Percentiles rank a stretch among this genome's conserved stretches.
Conservation (phyloP, 2,797 vertebrate species). For the Amniataba percoides region DNA sequence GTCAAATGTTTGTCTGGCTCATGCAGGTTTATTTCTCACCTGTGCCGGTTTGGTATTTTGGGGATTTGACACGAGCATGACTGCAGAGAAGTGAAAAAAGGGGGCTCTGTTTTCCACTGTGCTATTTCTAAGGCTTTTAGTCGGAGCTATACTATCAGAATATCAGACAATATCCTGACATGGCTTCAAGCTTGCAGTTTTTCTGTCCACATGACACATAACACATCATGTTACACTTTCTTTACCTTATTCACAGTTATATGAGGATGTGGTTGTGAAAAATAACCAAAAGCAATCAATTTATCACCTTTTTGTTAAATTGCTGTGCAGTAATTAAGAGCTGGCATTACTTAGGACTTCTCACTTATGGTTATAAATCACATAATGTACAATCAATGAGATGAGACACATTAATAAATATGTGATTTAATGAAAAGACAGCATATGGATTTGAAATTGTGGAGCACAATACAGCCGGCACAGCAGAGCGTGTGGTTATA, state of each 20-base stretch:
- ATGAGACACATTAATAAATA: slow-evolving; percentile 4
- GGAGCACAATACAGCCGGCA: not conserved
- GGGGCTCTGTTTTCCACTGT: slow-evolving; percentile 4
- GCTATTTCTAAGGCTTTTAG: slow-evolving; percentile 48
- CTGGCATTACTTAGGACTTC: not conserved
- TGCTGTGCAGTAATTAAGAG: slow-evolving; percentile 1
- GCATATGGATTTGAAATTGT: not conserved
- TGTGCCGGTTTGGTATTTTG: slow-evolving; percentile 37
- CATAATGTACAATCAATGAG: slow-evolving; percentile 10
- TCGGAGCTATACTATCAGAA: slow-evolving; percentile 13
- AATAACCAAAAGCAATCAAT: too few relatives aligned
- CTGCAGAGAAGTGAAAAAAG: slow-evolving; percentile 26
- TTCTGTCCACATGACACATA: not conserved
- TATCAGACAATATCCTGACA: slow-evolving; percentile 13
- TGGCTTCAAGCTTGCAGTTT: slow-evolving; percentile 5
- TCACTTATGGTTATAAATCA: not conserved
- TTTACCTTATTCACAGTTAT: not conserved
- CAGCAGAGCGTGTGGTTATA: not conserved
- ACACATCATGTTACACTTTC: not conserved
- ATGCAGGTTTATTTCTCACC: slow-evolving; percentile 33
- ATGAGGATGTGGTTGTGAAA: not conserved
- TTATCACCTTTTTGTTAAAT: slow-evolving; percentile 6
- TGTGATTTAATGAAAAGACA: not conserved
- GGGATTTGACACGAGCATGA: slow-evolving; percentile 28
- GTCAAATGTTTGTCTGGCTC: slow-evolving; percentile 49